phyloP scores from a whole-genome alignment of 2,113 vertebrate genomes.

The Oryzias celebensis region DNA sequence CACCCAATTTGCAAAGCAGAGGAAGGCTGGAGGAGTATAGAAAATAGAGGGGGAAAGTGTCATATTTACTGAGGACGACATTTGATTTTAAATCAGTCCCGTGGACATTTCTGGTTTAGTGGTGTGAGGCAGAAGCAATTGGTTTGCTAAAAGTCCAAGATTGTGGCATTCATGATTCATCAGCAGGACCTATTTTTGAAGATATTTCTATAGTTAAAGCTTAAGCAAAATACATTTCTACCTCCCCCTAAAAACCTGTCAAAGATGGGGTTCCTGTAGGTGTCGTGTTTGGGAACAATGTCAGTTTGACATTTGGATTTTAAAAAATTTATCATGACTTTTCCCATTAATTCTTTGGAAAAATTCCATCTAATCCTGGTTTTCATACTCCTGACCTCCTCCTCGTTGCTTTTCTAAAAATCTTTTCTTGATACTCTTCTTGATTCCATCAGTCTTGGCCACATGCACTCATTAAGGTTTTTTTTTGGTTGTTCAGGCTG shows the following conservation, averaged over 20 bases:
- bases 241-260: too few relatives aligned
- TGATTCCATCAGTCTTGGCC: too few relatives aligned
- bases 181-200: neutral
- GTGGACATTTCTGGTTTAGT: slow-evolving; percentile 53
- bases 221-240: neutral
- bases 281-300: neutral
- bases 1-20: slow-evolving; percentile 75
- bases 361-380: too few relatives aligned
- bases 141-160: slow-evolving; percentile 29
- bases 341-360: too few relatives aligned
- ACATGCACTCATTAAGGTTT: too few relatives aligned
- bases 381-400: too few relatives aligned
- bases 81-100: slow-evolving; percentile 67
- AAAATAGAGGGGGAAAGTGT: slow-evolving; percentile 58
- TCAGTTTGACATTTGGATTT: neutral
- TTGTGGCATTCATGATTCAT: slow-evolving; percentile 17
- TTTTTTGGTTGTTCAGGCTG: too few relatives aligned
- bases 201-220: neutral
- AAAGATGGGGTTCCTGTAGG: too few relatives aligned
- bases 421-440: too few relatives aligned
- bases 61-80: slow-evolving; percentile 56
- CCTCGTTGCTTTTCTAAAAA: too few relatives aligned
- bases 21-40: slow-evolving; percentile 60
- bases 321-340: neutral
- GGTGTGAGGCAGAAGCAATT: slow-evolving; percentile 36